Conservation (phyloP, 2,888 invertebrate species). For the Euplagia quadripunctaria region DNA sequence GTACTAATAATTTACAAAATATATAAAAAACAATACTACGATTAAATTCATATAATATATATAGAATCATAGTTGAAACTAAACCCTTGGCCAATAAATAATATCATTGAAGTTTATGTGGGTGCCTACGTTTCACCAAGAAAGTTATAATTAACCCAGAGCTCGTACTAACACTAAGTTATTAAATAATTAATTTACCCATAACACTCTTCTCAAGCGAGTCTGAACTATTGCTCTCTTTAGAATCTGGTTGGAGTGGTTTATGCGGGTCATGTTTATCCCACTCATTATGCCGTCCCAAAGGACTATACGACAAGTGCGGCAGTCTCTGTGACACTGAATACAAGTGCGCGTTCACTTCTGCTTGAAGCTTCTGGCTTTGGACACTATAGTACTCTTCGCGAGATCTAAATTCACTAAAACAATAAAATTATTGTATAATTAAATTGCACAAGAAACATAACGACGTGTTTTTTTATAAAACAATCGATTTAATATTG, state of each 20-base stretch:
- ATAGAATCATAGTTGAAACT: too few relatives aligned
- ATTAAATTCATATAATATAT: too few relatives aligned
- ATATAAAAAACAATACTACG: too few relatives aligned
- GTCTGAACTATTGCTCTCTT: slow-evolving; percentile 84
- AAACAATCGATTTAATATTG: too few relatives aligned
- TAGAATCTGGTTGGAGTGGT: slow-evolving; percentile 81
- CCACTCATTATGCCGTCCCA: slow-evolving; percentile 84
- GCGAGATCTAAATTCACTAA: slow-evolving; percentile 82
- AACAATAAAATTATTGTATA: slow-evolving; percentile 32
- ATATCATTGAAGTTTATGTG: too few relatives aligned
- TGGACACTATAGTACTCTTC: slow-evolving; percentile 85
- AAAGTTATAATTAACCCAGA: too few relatives aligned
- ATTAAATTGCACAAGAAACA: background rate
- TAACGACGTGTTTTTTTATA: background rate
- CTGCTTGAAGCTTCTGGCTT: slow-evolving; percentile 83
- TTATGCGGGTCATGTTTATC: slow-evolving; percentile 84
- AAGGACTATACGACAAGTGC: slow-evolving; percentile 82
- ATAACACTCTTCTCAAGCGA: slow-evolving; percentile 85
- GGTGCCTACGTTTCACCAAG: too few relatives aligned
- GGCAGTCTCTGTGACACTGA: slow-evolving; percentile 88
- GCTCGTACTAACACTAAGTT: too few relatives aligned
- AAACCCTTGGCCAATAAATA: too few relatives aligned
- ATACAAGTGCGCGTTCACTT: slow-evolving; percentile 86
- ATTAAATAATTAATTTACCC: slow-evolving; percentile 62
- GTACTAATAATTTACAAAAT: too few relatives aligned